Evolutionary conservation across 1,140 invertebrate genomes (phyloP).

Genomic region (Tetranychus cinnabarinus): DNA sequence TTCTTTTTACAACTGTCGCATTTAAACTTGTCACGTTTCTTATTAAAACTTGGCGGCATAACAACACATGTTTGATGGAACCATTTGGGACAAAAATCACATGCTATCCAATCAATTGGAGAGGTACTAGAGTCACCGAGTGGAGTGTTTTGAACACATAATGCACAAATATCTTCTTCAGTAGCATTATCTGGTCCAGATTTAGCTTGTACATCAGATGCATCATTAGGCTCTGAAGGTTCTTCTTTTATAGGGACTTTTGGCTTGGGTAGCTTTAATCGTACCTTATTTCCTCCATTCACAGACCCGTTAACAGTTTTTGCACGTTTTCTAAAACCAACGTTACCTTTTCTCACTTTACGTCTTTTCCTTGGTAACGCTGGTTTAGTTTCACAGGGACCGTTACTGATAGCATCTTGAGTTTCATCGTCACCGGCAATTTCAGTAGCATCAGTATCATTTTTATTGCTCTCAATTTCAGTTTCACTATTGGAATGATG

Average conservation of each 20-base stretch:
- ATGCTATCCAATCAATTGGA: background rate
- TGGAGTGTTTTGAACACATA: background rate
- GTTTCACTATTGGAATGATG: conserved; percentile 4
- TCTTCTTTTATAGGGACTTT: background rate
- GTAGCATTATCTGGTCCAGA: background rate
- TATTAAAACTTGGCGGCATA: no score
- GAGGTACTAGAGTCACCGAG: background rate
- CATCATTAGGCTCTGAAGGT: background rate
- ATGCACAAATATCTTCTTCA: background rate
- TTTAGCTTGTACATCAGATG: background rate
- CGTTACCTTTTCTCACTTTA: background rate
- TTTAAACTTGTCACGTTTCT: no score
- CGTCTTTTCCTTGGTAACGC: background rate
- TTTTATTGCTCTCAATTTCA: conserved; percentile 6
- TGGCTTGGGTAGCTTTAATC: no score
- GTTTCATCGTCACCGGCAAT: conserved; percentile 17
- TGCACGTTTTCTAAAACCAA: background rate
- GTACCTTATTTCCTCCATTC: background rate
- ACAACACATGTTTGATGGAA: background rate
- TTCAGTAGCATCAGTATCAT: conserved; percentile 16
- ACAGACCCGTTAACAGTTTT: background rate
- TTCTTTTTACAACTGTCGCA: no score
- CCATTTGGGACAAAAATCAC: background rate
- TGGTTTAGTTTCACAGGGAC: background rate
- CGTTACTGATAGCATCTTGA: background rate